phyloP scores from a whole-genome alignment of 2,797 vertebrate species.

The Peromyscus attwateri region DNA sequence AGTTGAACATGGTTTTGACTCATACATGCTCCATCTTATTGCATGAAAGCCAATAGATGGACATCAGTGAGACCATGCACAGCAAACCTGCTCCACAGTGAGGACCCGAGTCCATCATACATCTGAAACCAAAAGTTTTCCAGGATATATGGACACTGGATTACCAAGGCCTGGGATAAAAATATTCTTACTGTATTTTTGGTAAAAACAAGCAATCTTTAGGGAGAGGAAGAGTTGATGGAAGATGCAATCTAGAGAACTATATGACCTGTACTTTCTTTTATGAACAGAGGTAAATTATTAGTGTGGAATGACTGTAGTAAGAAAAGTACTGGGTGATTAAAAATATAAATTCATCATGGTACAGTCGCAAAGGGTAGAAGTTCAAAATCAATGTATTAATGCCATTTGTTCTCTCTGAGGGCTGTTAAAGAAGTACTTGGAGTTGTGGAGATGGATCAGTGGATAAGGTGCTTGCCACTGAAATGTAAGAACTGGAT shows the following conservation, averaged over 20 bases:
- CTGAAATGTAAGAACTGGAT: background rate
- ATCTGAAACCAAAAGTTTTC: background rate
- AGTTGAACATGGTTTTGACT: background rate
- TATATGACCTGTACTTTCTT: background rate
- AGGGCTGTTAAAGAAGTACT: background rate
- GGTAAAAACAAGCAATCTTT: background rate
- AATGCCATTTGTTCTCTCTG: background rate
- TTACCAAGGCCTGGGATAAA: background rate
- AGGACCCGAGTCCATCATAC: background rate
- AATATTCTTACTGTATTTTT: background rate
- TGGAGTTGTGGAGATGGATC: background rate
- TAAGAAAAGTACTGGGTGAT: background rate
- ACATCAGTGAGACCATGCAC: fast-evolving
- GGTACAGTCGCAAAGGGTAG: background rate
- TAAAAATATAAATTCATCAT: conserved; percentile 9
- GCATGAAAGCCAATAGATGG: background rate
- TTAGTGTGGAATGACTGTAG: background rate
- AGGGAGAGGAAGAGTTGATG: background rate
- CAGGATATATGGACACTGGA: background rate
- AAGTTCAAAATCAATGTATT: background rate
- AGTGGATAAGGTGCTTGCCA: background rate
- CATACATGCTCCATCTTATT: background rate
- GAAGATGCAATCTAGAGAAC: background rate
- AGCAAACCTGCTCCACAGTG: background rate
- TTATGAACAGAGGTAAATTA: background rate